These are phyloP conservation scores for Agonopterix alstromeriana DNA, from an alignment of 2,888 invertebrate genomes.

Conservation along the genomic window DNA sequence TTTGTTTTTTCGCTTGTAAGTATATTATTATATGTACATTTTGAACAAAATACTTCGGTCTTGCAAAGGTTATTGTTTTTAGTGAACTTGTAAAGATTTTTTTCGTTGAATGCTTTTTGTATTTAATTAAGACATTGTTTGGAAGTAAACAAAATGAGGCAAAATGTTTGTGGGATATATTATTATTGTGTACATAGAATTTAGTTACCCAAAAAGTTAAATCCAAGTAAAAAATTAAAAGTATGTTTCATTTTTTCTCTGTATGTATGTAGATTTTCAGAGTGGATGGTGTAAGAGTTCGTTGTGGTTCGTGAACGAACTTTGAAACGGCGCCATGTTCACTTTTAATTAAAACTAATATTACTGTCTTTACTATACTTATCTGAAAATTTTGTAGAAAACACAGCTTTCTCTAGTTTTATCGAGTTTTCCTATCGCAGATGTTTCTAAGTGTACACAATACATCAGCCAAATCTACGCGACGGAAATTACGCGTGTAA, in stretches of 20 bases:
- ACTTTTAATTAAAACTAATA: background rate
- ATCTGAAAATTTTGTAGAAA: too few relatives aligned
- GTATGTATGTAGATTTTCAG: constrained; percentile 43
- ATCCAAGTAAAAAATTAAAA: constrained; percentile 65
- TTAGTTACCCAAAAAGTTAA: constrained; percentile 65
- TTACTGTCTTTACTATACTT: background rate
- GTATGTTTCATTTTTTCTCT: constrained; percentile 39
- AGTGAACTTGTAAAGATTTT: constrained; percentile 54
- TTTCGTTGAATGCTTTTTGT: constrained; percentile 45
- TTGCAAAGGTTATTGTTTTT: constrained; percentile 39
- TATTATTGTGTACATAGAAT: constrained; percentile 67
- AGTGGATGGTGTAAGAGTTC: constrained; percentile 28
- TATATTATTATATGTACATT: constrained; percentile 68
- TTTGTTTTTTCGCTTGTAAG: constrained; percentile 62
- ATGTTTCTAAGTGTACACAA: too few relatives aligned
- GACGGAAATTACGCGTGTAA: too few relatives aligned
- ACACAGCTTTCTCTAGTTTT: too few relatives aligned
- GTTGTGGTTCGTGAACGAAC: constrained; percentile 42
- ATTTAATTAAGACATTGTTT: constrained; percentile 32
- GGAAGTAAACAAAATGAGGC: constrained; percentile 15
- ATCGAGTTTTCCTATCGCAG: too few relatives aligned
- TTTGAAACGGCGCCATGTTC: constrained; percentile 5
- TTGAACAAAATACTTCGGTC: constrained; percentile 52
- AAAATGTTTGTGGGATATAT: constrained; percentile 37
- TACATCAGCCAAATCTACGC: too few relatives aligned